Evolutionary conservation across 2,888 invertebrate genomes (phyloP), one percentile per base, ranked within the genome.

Genomic region (Eupithecia centaureata): DNA sequence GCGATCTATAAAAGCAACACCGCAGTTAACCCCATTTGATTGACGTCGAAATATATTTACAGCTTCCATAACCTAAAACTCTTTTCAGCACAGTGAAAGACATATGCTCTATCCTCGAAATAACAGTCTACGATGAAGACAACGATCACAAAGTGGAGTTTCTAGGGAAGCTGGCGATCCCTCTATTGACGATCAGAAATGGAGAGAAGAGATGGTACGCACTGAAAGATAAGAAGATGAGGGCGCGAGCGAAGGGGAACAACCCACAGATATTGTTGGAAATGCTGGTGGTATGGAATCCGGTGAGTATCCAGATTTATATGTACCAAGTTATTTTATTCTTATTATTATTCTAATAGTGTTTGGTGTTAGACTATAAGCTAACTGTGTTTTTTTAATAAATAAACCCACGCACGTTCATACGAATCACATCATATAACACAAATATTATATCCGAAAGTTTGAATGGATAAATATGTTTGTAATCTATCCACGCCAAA

Each of bases 111-210:
- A 96, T 97, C 60, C 91, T 99, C 74, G 99, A 99, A 83, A 94
- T 99, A 62, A 99, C 99, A 0, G 98, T 99, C 0, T 99, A 96
- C 87, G 99, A 99, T 83, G 99, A 99, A 90, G 99, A 99, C 87
- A 95, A 98, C 70, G 98, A 99, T 86, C 99, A 99, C 87, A 99
- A 99, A 88, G 98, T 98, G 13, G 99, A 99, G 87, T 99, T 99
- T 86, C 93, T 99, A 15, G 99, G 99, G 0, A 98, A 97, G 88
- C 93, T 99, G 12, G 96, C 96, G 3, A 95, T 99, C 77, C 99
- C 99, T 0, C 87, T 99, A 61, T 89, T 99, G 65, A 94, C 95
- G 79, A 96, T 99, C 76, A 94, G 96, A 74, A 98, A 97, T 82
- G 97, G 98, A 0, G 98, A 98, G 83, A 98, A 98, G 84, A 94